Evolutionary conservation across 2,888 invertebrate species (phyloP).

Genomic region (Ormyrus rosae): DNA sequence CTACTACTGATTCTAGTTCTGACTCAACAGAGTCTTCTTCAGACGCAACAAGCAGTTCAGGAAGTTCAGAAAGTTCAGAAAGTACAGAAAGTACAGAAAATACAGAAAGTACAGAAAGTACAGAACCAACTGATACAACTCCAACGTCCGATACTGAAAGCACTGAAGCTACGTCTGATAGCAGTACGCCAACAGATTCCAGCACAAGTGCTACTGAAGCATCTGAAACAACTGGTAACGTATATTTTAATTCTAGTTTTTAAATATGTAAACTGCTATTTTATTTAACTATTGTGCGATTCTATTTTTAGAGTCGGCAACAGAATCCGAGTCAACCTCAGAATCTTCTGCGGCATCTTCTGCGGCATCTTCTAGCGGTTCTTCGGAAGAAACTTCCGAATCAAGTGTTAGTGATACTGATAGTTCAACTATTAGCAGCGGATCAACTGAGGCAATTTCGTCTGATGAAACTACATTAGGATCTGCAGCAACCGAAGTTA

Average conservation of each 20-base stretch:
- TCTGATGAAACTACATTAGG: slow-evolving; percentile 55
- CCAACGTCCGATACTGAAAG: slow-evolving; percentile 58
- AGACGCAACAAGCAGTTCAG: slow-evolving; percentile 31
- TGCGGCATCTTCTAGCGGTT: slow-evolving; percentile 33
- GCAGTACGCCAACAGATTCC: slow-evolving; percentile 59
- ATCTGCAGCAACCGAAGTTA: slow-evolving; percentile 59
- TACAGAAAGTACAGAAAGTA: slow-evolving; percentile 57
- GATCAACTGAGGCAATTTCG: slow-evolving; percentile 57
- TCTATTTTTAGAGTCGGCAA: slow-evolving; percentile 23
- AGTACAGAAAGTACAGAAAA: slow-evolving; percentile 14
- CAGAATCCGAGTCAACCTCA: slow-evolving; percentile 30
- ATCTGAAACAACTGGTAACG: slow-evolving; percentile 47
- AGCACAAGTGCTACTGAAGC: slow-evolving; percentile 44
- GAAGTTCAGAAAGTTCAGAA: too few relatives aligned
- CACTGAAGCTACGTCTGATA: slow-evolving; percentile 60
- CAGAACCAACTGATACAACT: slow-evolving; percentile 62
- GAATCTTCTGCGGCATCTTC: slow-evolving; percentile 46
- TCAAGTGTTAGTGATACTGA: slow-evolving; percentile 52
- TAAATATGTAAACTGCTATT: neutral
- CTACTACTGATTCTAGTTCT: slow-evolving; percentile 50
- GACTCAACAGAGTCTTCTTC: slow-evolving; percentile 4
- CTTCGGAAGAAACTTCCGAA: slow-evolving; percentile 52
- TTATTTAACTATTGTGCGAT: neutral
- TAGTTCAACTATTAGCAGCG: slow-evolving; percentile 53
- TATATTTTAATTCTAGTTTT: neutral